These are phyloP conservation scores for Caenorhabditis afra DNA, from an alignment of 2,888 invertebrate genomes.

Conservation along the genomic window DNA sequence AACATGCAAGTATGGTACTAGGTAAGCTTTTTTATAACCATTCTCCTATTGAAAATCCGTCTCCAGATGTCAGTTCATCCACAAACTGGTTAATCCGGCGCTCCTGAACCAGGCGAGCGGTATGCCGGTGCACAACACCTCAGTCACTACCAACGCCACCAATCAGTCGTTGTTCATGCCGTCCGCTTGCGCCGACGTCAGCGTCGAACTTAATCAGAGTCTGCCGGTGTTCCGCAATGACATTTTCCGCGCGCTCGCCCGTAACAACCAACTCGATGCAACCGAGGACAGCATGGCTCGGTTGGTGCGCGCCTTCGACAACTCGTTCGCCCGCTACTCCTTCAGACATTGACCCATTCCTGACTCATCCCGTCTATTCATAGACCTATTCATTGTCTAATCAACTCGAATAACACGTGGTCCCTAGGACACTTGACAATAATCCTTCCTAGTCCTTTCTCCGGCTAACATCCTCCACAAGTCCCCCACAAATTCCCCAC, in stretches of 20 bases:
- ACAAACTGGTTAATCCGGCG: conserved; percentile 52
- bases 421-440: conserved; percentile 37
- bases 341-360: not conserved
- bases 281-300: conserved; percentile 17
- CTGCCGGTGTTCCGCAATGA: conserved; percentile 34
- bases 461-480: conserved; percentile 11
- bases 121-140: conserved; percentile 11
- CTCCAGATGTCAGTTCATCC: conserved; percentile 66
- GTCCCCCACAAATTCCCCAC: conserved; percentile 22
- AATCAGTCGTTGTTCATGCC: conserved; percentile 49
- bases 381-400: conserved; percentile 36
- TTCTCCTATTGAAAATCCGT: not conserved
- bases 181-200: conserved; percentile 16
- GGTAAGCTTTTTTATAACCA: conserved; percentile 1
- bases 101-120: conserved; percentile 23
- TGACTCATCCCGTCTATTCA: not conserved
- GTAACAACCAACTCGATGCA: conserved; percentile 5
- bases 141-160: not conserved
- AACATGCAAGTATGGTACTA: conserved; percentile 62
- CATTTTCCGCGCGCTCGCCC: conserved; percentile 43
- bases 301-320: conserved; percentile 18
- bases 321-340: not conserved
- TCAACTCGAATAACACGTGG: conserved; percentile 44
- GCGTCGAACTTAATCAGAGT: conserved; percentile 48
- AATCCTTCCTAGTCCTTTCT: conserved; percentile 4